Conservation (phyloP, 1,140 invertebrate species). For the Octopus sinensis region DNA sequence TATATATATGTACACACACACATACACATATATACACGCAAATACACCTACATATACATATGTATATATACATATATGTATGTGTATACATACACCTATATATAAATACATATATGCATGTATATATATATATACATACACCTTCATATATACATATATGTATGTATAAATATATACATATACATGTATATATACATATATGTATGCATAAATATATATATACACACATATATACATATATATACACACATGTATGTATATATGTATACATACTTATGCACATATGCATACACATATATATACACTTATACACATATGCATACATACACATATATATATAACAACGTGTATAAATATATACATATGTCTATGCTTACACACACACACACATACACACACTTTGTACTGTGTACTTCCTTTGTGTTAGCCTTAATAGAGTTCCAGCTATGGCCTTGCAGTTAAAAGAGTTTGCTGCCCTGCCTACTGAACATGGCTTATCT, state of each 20-base stretch:
- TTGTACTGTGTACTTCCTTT: too few relatives aligned
- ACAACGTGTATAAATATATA: too few relatives aligned
- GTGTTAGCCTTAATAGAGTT: too few relatives aligned
- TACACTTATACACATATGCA: background rate
- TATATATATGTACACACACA: background rate
- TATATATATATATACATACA: background rate
- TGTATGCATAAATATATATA: background rate
- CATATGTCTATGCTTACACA: too few relatives aligned
- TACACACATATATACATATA: background rate
- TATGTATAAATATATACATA: background rate
- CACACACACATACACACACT: too few relatives aligned
- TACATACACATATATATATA: too few relatives aligned
- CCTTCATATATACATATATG: background rate
- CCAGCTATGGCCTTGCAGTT: too few relatives aligned
- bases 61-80: background rate
- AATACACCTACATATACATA: background rate
- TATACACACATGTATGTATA: background rate
- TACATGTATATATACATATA: background rate
- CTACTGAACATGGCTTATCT: too few relatives aligned
- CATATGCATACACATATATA: background rate
- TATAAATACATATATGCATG: background rate
- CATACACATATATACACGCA: background rate
- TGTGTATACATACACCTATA: background rate
- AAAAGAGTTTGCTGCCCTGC: too few relatives aligned
- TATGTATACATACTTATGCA: background rate